Evolutionary conservation across 2,888 invertebrate genomes (phyloP).

Genomic region (Geotrupes spiniger): DNA sequence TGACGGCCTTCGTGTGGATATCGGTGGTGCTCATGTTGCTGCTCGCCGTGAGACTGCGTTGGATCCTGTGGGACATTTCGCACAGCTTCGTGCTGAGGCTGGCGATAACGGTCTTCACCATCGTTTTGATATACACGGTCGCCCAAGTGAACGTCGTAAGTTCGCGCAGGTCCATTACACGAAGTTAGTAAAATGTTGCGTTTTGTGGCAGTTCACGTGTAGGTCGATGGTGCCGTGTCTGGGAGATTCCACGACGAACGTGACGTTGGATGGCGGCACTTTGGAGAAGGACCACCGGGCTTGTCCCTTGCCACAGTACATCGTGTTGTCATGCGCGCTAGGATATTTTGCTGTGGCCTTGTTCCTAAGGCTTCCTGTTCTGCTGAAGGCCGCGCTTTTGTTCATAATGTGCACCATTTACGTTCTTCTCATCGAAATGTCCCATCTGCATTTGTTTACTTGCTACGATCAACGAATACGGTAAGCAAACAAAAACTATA

Average conservation of each 20-base stretch:
- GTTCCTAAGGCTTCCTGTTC: constrained; percentile 78
- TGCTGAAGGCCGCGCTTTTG: constrained; percentile 76
- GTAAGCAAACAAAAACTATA: constrained; percentile 59
- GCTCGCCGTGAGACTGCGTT: constrained; percentile 76
- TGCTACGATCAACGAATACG: constrained; percentile 77
- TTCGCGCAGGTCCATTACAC: constrained; percentile 31
- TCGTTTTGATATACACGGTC: constrained; percentile 82
- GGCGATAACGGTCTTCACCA: constrained; percentile 83
- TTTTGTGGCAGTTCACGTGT: constrained; percentile 61
- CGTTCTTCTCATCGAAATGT: constrained; percentile 74
- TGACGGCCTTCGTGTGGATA: constrained; percentile 89
- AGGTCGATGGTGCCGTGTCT: constrained; percentile 53
- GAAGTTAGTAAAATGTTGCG: constrained; percentile 5
- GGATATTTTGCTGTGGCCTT: constrained; percentile 82
- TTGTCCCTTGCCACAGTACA: constrained; percentile 84
- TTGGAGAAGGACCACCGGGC: constrained; percentile 65
- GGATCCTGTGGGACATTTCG: constrained; percentile 84
- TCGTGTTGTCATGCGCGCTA: constrained; percentile 79
- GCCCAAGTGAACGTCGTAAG: constrained; percentile 92
- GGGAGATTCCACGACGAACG: constrained; percentile 54
- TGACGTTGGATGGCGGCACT: constrained; percentile 50
- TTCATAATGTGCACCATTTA: constrained; percentile 78
- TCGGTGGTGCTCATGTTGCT: constrained; percentile 81
- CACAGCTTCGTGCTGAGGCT: constrained; percentile 78
- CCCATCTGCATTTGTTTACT: constrained; percentile 75